Conservation (phyloP, 2,797 vertebrate genomes). For the Pseudotriccus pelzelni region DNA sequence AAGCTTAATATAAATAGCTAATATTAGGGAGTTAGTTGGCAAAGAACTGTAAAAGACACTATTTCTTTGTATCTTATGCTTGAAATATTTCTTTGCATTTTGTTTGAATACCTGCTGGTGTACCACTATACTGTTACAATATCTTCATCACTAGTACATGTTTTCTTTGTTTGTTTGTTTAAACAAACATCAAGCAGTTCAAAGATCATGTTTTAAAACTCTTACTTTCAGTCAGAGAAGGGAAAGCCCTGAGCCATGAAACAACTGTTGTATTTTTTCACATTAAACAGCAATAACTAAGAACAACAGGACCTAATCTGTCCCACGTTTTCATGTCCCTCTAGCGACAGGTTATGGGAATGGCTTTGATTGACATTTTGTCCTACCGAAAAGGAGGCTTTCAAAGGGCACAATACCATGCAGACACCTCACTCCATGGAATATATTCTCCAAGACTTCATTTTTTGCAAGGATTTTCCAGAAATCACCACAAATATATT, state of each 20-base stretch:
- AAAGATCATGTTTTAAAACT: not conserved
- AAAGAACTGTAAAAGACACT: not conserved
- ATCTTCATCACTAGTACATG: not conserved
- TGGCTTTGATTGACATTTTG: not conserved
- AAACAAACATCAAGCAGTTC: not conserved
- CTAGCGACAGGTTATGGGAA: not conserved
- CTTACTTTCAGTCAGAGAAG: not conserved
- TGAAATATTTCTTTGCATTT: not conserved
- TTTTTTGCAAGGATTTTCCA: not conserved
- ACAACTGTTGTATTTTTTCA: conserved; percentile 1
- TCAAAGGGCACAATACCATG: not conserved
- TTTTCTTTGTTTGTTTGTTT: not conserved
- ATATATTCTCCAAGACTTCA: not conserved
- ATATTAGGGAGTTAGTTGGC: not conserved
- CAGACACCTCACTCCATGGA: not conserved
- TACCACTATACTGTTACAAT: not conserved
- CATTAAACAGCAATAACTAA: conserved; percentile 6
- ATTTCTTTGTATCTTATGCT: not conserved
- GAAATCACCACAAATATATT: not conserved
- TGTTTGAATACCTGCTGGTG: not conserved
- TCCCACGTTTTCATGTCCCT: not conserved
- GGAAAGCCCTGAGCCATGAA: not conserved
- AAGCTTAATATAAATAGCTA: not conserved
- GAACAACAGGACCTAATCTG: conserved; percentile 13
- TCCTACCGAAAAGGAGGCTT: not conserved